A percentile compares a stretch with the other conserved stretches of the same genome.
Conservation (phyloP, 2,113 vertebrate genomes). For the Pipra filicauda region DNA sequence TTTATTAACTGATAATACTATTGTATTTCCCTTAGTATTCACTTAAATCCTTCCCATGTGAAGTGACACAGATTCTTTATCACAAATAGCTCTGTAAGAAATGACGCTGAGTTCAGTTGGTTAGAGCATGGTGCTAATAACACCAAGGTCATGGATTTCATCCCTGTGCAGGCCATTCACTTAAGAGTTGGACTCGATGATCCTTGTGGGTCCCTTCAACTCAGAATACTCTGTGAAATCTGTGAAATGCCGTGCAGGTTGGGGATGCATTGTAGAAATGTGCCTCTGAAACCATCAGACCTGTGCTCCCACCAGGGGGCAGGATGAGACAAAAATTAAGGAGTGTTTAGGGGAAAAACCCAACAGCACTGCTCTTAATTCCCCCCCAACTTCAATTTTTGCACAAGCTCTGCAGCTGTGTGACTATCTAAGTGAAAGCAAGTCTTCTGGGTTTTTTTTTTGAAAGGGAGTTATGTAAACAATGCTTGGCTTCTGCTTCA, state of each 20-base stretch:
- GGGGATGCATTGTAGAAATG: background rate
- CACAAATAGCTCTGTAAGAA: background rate
- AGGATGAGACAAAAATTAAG: conserved; percentile 68
- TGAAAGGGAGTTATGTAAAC: background rate
- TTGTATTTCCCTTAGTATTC: background rate
- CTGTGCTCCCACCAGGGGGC: conserved; percentile 71
- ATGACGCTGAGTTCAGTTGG: background rate
- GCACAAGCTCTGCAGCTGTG: background rate
- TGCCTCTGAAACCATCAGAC: background rate
- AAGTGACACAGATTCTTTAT: background rate
- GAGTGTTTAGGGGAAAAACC: background rate
- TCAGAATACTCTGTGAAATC: background rate
- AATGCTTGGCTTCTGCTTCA: background rate
- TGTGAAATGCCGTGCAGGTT: background rate
- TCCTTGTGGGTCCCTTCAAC: background rate
- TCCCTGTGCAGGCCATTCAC: background rate
- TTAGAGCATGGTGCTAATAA: background rate
- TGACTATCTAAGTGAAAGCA: background rate
- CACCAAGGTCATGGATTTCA: background rate
- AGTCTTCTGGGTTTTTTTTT: background rate
- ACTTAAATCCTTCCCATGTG: background rate
- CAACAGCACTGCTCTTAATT: background rate
- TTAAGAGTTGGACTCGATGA: background rate
- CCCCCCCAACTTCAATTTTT: background rate
- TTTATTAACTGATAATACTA: background rate